phyloP scores from a whole-genome alignment of 1,140 invertebrate species.

The Berghia stephanieae region DNA sequence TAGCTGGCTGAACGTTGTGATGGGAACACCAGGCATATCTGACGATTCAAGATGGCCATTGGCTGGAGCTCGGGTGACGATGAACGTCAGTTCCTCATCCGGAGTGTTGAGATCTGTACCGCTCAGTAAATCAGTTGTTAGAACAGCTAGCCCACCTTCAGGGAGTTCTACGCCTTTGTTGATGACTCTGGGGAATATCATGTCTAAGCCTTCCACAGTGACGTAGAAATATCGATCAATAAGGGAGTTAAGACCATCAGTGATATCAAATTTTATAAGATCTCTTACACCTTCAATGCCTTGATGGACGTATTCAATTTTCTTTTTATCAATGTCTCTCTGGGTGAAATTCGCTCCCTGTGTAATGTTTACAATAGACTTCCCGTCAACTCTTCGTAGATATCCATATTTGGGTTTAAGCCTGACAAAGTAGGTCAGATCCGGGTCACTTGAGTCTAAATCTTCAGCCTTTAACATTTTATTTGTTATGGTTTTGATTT shows the following conservation, averaged over 20 bases:
- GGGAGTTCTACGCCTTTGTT: constrained; percentile 64
- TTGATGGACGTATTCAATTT: constrained; percentile 64
- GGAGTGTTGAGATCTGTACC: constrained; percentile 64
- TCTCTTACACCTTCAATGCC: constrained; percentile 63
- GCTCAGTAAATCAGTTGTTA: constrained; percentile 64
- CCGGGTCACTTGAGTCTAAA: constrained; percentile 62
- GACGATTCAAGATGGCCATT: constrained; percentile 64
- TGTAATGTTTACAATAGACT: constrained; percentile 56
- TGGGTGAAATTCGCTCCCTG: constrained; percentile 66
- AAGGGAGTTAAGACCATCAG: constrained; percentile 65
- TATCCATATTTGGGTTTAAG: constrained; percentile 61
- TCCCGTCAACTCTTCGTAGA: constrained; percentile 46
- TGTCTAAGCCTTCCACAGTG: constrained; percentile 63
- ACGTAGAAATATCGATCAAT: constrained; percentile 66
- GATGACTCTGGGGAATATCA: constrained; percentile 61
- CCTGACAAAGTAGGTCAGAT: constrained; percentile 62
- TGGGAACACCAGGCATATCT: constrained; percentile 57
- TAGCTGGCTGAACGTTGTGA: constrained; percentile 65
- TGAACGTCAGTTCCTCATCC: constrained; percentile 61
- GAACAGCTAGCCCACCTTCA: constrained; percentile 60
- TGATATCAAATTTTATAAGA: constrained; percentile 67
- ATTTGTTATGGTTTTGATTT: constrained; percentile 61
- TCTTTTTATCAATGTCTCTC: constrained; percentile 60
- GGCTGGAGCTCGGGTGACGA: constrained; percentile 62
- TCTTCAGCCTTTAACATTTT: constrained; percentile 64